Evolutionary conservation across 2,888 invertebrate species (phyloP), one percentile per base, ranked within the genome.

Genomic region (Oeneis ivallda): DNA sequence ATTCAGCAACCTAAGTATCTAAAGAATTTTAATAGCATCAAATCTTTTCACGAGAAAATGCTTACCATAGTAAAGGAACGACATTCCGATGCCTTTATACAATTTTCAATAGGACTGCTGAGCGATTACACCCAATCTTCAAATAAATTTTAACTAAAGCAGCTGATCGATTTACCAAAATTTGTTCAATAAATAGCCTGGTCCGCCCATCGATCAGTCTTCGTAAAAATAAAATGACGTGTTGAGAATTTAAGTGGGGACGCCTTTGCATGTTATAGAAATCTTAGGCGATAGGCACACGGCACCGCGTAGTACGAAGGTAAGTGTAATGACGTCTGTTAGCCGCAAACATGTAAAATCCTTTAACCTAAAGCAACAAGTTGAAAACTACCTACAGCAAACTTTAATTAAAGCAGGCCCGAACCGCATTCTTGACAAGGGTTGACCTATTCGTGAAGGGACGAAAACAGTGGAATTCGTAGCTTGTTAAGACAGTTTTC

Each of bases 81-180:
- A 47, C 34, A 47, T 58, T 19, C 41, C 56, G 50, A 52, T 15
- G 53, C 37, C 10, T 32, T 57, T 58, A 34, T 58, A 34, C 34
- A 34, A 47, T 58, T 58, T 34, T 58, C 47, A 58, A 58, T 58
- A 15, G 58, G 7, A 34, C 34, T 47, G 15, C 34, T n/a, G 58
- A 47, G 32, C 47, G 32, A 47, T 58, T 58, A 58, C 17, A n/a
- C n/a, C 45, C 32, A 34, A 34, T 47, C 45, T 15, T 34, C 32
- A 17, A 47, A 57, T 4, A 53, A 37, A 41, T 41, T 52, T 32
- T 8, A 39, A 5, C 13, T 61, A 53, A 13, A 17, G 54, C 43
- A 17, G 59, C 43, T 62, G 59, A 65, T 62, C 62, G 62, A 68
- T 62, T 57, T 49, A 13, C 47, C 34, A 41, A 53, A 65, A 68